phyloP scores from a whole-genome alignment of 2,797 vertebrate genomes.

The Melanotaenia nigrans region DNA sequence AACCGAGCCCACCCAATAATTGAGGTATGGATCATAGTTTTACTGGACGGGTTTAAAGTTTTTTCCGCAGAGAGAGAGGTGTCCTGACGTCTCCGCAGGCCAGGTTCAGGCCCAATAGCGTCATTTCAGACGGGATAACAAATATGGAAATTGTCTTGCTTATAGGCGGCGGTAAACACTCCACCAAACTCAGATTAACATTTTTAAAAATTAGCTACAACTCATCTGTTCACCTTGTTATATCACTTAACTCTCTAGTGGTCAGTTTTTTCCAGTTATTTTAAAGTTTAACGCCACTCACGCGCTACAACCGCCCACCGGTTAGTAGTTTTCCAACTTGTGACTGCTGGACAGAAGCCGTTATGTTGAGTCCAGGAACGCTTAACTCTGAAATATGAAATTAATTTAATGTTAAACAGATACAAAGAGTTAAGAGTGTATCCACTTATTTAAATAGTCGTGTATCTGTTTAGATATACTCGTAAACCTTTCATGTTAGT shows the following conservation, averaged over 20 bases:
- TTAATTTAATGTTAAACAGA: no score
- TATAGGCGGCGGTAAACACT: accelerated
- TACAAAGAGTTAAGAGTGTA: background rate
- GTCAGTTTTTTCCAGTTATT: background rate
- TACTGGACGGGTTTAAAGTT: constrained; percentile 20
- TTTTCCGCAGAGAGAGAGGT: constrained; percentile 33
- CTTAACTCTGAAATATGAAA: no score
- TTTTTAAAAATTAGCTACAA: accelerated
- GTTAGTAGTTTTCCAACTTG: background rate
- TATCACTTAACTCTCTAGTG: no score
- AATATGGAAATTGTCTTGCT: background rate
- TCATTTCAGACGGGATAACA: constrained; percentile 2
- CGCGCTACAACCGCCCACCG: background rate
- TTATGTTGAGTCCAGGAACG: background rate
- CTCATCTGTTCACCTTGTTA: no score
- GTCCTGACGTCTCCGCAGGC: constrained; percentile 38
- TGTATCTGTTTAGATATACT: no score
- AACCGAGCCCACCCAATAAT: background rate
- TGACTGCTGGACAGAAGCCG: background rate
- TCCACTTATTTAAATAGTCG: background rate
- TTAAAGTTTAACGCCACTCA: background rate
- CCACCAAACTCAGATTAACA: accelerated
- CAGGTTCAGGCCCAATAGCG: constrained; percentile 46
- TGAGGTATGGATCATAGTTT: constrained; percentile 22
- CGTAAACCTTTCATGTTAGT: background rate